Conservation (phyloP, 2,113 vertebrate genomes). For the Chiloscyllium plagiosum region DNA sequence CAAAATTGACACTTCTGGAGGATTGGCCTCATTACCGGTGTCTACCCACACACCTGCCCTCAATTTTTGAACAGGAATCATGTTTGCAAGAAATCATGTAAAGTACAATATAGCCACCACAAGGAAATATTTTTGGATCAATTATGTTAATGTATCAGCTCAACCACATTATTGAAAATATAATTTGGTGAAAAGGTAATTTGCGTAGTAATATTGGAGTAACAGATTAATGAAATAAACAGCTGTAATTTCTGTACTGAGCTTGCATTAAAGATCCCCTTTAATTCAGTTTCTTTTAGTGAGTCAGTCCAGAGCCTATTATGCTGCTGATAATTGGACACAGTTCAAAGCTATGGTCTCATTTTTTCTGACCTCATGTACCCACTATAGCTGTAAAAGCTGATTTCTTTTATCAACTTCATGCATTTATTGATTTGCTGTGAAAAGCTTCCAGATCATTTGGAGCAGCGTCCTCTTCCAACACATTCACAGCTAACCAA, state of each 20-base stretch:
- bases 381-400: neutral
- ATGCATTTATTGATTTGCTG: neutral
- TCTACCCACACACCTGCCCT: neutral
- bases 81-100: neutral
- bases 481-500: constrained; percentile 8
- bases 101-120: neutral
- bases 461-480: neutral
- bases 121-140: neutral
- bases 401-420: neutral
- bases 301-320: neutral
- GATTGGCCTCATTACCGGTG: neutral
- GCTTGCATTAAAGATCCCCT: neutral
- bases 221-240: neutral
- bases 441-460: neutral
- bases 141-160: neutral
- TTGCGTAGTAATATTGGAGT: neutral
- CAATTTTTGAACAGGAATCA: neutral
- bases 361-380: neutral
- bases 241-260: neutral
- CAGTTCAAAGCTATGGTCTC: neutral
- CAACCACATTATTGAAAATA: neutral
- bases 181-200: neutral
- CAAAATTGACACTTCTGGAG: neutral
- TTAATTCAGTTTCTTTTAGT: neutral
- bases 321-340: neutral